Conservation (phyloP, 2,888 invertebrate species). For the Ochropleura leucogaster region DNA sequence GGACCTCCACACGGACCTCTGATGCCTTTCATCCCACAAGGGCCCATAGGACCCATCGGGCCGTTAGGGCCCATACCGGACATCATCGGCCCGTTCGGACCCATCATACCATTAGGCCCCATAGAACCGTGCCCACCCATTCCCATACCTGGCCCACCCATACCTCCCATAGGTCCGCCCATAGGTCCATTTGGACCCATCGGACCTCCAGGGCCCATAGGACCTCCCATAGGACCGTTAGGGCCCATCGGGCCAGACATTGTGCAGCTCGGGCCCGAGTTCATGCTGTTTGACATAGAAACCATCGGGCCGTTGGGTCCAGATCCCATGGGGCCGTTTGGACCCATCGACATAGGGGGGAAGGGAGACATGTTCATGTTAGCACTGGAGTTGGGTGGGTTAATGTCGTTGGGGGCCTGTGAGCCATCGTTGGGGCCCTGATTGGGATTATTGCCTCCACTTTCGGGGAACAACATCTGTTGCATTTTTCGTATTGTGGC, state of each 20-base stretch:
- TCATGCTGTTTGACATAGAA: slow-evolving; percentile 86
- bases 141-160: slow-evolving; percentile 80
- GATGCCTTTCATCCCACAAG: slow-evolving; percentile 89
- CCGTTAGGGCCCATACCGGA: slow-evolving; percentile 86
- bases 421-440: slow-evolving; percentile 78
- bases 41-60: slow-evolving; percentile 89
- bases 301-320: slow-evolving; percentile 88
- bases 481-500: slow-evolving; percentile 98
- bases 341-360: slow-evolving; percentile 85
- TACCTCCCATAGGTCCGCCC: slow-evolving; percentile 83
- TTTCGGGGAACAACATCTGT: slow-evolving; percentile 97
- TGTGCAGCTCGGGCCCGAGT: slow-evolving; percentile 87
- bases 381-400: slow-evolving; percentile 84
- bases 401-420: slow-evolving; percentile 81
- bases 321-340: slow-evolving; percentile 85
- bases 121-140: slow-evolving; percentile 83
- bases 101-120: slow-evolving; percentile 88
- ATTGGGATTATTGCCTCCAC: slow-evolving; percentile 83
- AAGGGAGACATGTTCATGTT: slow-evolving; percentile 85
- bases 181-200: slow-evolving; percentile 79
- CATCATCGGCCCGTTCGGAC: slow-evolving; percentile 89
- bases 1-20: slow-evolving; percentile 88
- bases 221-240: slow-evolving; percentile 77
- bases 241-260: slow-evolving; percentile 86
- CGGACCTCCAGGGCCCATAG: slow-evolving; percentile 80